Conservation (phyloP, 2,888 invertebrate species). For the Acanthosepion lycidas region DNA sequence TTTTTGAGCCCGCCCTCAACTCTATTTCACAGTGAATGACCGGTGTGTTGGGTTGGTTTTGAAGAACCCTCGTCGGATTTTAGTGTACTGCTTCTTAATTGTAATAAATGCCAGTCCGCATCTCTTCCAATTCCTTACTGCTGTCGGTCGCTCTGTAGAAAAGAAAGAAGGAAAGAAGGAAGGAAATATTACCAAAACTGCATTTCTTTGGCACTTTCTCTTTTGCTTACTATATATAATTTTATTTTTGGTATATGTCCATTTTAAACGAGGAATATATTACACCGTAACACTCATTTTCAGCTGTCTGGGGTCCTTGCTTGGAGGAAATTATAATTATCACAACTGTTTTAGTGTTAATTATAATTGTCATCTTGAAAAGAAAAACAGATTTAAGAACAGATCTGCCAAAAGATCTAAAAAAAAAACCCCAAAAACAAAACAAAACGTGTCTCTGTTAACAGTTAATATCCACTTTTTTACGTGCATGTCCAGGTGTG, state of each 20-base stretch:
- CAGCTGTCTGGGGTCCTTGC: not conserved
- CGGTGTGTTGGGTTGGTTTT: not conserved
- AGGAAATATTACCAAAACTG: not conserved
- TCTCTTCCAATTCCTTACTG: not conserved
- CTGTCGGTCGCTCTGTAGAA: not conserved
- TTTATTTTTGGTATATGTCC: too few relatives aligned
- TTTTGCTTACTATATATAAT: too few relatives aligned
- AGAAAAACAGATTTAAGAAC: not conserved
- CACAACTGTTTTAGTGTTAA: too few relatives aligned
- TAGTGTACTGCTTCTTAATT: slow-evolving; percentile 33
- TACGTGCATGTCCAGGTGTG: not conserved
- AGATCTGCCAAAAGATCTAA: not conserved
- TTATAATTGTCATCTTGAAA: too few relatives aligned
- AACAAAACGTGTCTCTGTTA: not conserved
- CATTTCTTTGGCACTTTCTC: not conserved
- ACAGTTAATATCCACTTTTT: not conserved
- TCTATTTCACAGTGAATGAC: not conserved
- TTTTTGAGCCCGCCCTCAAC: not conserved
- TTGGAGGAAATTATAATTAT: not conserved
- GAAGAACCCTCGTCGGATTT: not conserved
- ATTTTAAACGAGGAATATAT: not conserved
- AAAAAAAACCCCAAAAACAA: too few relatives aligned
- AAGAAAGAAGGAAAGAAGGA: not conserved
- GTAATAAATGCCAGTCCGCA: not conserved
- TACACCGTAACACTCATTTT: not conserved